Conservation (phyloP, 2,113 vertebrate species). For the Protobothrops mucrosquamatus region DNA sequence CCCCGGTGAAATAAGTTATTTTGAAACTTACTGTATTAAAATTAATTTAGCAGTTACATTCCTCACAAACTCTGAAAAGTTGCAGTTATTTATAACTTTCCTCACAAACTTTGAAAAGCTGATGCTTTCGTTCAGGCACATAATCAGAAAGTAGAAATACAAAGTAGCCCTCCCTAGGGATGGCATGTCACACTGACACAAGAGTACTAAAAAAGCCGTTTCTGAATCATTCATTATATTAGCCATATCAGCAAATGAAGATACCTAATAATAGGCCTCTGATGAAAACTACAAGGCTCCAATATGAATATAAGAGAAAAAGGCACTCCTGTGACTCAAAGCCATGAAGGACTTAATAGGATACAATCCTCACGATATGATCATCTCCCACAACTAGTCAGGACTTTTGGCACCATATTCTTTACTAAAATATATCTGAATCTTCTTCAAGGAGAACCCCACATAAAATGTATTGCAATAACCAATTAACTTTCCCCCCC, state of each 20-base stretch:
- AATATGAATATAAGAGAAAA: neutral
- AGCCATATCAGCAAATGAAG: neutral
- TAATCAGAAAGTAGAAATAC: neutral
- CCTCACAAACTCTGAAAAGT: neutral
- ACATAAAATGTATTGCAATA: neutral
- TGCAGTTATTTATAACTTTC: neutral
- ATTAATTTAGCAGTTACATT: neutral
- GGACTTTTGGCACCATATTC: neutral
- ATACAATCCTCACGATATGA: neutral
- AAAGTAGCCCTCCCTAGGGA: neutral
- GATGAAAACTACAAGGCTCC: neutral
- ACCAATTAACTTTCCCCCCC: neutral
- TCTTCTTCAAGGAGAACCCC: neutral
- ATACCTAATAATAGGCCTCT: neutral
- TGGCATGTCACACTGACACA: neutral
- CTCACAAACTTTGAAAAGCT: neutral
- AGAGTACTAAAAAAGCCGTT: neutral
- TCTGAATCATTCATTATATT: neutral
- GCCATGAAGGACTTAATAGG: neutral
- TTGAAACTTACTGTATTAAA: neutral
- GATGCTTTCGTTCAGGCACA: neutral
- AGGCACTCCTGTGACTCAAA: neutral
- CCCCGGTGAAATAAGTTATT: neutral
- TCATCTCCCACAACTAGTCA: neutral
- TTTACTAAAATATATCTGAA: neutral